Conservation (phyloP, 2,888 invertebrate genomes). For the Proisotoma minuta region DNA sequence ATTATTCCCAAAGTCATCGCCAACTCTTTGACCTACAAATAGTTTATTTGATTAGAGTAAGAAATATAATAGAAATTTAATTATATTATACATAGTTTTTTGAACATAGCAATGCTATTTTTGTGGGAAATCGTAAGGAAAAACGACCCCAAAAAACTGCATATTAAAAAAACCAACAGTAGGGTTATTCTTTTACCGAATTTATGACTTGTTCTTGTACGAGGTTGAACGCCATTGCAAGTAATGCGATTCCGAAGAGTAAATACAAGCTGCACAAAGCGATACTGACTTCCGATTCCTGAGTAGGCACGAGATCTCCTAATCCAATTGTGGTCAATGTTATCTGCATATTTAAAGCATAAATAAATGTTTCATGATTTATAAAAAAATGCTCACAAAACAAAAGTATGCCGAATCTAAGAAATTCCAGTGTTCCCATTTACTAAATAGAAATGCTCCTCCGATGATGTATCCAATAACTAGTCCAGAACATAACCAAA, state of each 20-base stretch:
- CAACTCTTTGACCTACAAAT: too few species aligned
- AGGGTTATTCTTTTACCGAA: conserved; percentile 70
- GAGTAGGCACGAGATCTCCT: conserved; percentile 85
- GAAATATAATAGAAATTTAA: background rate
- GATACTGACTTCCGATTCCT: conserved; percentile 55
- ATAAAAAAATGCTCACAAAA: conserved; percentile 63
- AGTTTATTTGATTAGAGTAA: background rate
- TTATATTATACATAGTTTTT: background rate
- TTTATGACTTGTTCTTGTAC: conserved; percentile 91
- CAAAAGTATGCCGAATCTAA: conserved; percentile 88
- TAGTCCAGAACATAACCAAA: conserved; percentile 51
- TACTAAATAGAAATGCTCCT: conserved; percentile 77
- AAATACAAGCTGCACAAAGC: conserved; percentile 87
- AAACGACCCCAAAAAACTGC: too few species aligned
- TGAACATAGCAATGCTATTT: too few species aligned
- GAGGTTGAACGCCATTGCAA: conserved; percentile 95
- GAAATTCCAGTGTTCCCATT: conserved; percentile 81
- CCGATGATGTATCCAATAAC: conserved; percentile 77
- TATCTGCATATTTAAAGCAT: conserved; percentile 50
- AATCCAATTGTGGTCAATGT: too few species aligned
- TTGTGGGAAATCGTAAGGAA: too few species aligned
- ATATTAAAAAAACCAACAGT: too few species aligned
- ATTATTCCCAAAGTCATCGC: conserved; percentile 83
- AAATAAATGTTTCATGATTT: background rate
- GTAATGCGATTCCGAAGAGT: conserved; percentile 84